Evolutionary conservation across 2,888 invertebrate genomes (phyloP), one percentile per base, ranked within the genome.

Genomic region (Criorhina ranunculi): DNA sequence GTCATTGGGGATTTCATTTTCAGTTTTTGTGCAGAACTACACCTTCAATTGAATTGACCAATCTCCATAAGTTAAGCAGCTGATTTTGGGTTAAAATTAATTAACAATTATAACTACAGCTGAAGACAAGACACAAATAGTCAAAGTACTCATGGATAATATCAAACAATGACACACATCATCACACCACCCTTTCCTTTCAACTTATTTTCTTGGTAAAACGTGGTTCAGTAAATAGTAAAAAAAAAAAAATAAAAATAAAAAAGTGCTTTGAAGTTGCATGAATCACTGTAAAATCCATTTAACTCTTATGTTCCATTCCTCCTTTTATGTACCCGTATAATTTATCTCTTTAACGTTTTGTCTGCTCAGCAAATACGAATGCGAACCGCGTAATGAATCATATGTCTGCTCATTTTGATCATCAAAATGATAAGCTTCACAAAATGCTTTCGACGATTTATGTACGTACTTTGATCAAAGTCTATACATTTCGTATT

Each of bases 171-270:
- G n/a, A 35, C 8, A 35, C n/a, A 40, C 1, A 11, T 5, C 31
- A 67, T 53, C 53, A 55, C 55, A 15, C 55, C 69, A 55, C 24
- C 42, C 7, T 31, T 11, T 42, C 15, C 33, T 9, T 55, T 6
- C 40, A 53, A 3, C 12, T 24, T 31, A 42, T 31, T 9, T 29
- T 29, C 40, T 12, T 7, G n/a, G 19, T 19, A 5, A 55, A 17
- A 31, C 33, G 6, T 19, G n/a, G 37, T 40, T 59, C 40, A 40
- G 11, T 12, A 12, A 12, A 59, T 24, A 40, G 11, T 12, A 8
- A 12, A 59, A 12, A 40, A 42, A n/a, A n/a, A n/a, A n/a, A n/a
- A n/a, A n/a, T n/a, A n/a, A n/a, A n/a, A n/a, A n/a, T n/a, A n/a
- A n/a, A n/a, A n/a, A n/a, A n/a, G n/a, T 24, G 29, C 59, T 24